Base-by-base conservation (phyloP, 2,888 invertebrate species). In the Nyleta sp. region DNA sequence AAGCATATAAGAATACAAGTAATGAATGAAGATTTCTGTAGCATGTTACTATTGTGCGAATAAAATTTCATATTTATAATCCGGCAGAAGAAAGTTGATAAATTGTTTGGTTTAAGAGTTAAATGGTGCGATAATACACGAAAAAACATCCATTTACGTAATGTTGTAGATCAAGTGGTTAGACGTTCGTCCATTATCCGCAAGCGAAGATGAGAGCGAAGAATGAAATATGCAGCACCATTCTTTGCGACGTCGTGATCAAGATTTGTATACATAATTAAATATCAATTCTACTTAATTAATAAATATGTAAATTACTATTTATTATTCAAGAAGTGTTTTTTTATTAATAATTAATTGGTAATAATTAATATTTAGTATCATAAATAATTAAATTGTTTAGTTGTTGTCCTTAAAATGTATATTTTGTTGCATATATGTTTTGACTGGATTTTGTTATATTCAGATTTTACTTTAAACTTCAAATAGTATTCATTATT, bases 41-140 rank as follows among this genome's bases (percentile, higher is more conserved):
- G 2, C 28, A 28, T 28, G 2, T 28, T 1, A 28, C 28, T 28
- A 42, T 28, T 24, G 50, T 28, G 15, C 13, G 11, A 17, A 40
- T 5, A 15, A 55, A 24, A 55, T n/a, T 38, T 22, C 3, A 55
- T 20, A 38, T 55, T 55, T 18, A 55, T 38, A 22, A 38, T 38
- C 7, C 52, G 33, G n/a, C 35, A 7, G 5, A 52, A 52, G n/a
- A 52, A 31, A 35, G n/a, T 24, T 57, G 42, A 57, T 57, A 57
- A 42, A 57, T 40, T 13, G 55, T 55, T 38, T 57, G 22, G 15
- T 57, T 57, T 24, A 17, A 57, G 57, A 57, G 24, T 57, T 57
- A 57, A 57, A 57, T 42, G 28, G 42, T 11, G 42, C 17, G 22
- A 57, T 57, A 57, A 57, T 57, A 17, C 15, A 24, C 42, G 17